These are phyloP conservation scores for Venusia cambrica DNA, from an alignment of 2,888 invertebrate genomes.

Conservation along the genomic window DNA sequence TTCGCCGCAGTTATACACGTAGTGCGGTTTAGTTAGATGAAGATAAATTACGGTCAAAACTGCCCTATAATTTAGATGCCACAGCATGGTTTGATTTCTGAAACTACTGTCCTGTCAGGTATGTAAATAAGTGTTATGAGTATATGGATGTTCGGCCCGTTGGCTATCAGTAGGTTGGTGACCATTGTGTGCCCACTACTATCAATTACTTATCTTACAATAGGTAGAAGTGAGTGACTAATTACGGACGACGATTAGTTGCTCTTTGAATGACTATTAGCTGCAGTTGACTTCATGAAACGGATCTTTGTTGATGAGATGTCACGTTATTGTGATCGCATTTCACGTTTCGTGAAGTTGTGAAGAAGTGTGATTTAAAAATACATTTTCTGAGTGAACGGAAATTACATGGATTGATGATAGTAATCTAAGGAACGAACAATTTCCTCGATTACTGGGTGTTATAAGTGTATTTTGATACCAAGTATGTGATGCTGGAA, in stretches of 20 bases:
- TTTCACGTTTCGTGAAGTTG: constrained; percentile 4
- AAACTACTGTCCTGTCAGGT: constrained; percentile 2
- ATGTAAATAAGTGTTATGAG: constrained; percentile 1
- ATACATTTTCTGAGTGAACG: constrained; percentile 19
- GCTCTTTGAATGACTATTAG: constrained; percentile 6
- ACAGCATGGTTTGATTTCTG: not conserved
- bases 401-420: constrained; percentile 18
- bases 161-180: not conserved
- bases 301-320: constrained; percentile 11
- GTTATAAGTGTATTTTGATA: constrained; percentile 34
- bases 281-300: constrained; percentile 8
- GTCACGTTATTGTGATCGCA: constrained; percentile 7
- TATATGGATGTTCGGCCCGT: too few species aligned
- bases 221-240: constrained; percentile 18
- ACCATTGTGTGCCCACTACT: constrained; percentile 7
- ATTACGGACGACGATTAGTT: constrained; percentile 11
- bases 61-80: too few species aligned
- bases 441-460: constrained; percentile 27
- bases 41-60: not conserved
- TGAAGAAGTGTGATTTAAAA: constrained; percentile 6
- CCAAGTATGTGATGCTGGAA: constrained; percentile 43
- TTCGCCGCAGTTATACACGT: constrained; percentile 16
- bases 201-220: constrained; percentile 12
- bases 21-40: constrained; percentile 5
- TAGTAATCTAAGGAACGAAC: constrained; percentile 23